These are phyloP conservation scores for Vanacampus margaritifer DNA, from an alignment of 2,113 vertebrate species.

Conservation along the genomic window DNA sequence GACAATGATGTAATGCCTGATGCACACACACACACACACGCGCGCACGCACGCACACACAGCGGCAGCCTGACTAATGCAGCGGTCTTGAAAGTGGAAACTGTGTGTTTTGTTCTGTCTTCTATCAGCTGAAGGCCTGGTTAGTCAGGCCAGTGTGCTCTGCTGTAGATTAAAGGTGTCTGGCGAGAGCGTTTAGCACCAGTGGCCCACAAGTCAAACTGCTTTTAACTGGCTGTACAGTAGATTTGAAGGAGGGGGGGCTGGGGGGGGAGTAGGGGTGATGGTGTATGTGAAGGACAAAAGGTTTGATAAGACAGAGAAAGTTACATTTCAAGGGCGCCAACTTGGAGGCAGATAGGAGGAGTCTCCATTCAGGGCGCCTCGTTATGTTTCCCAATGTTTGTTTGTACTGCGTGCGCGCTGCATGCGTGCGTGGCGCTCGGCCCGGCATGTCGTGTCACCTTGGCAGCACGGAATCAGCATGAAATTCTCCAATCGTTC, in stretches of 20 bases:
- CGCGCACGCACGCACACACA: slow-evolving; percentile 64
- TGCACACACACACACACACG: slow-evolving; percentile 64
- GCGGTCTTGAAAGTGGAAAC: slow-evolving; percentile 72
- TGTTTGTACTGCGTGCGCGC: slow-evolving; percentile 13
- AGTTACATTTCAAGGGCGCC: slow-evolving; percentile 61
- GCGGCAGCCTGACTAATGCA: slow-evolving; percentile 70
- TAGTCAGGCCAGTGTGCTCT: slow-evolving; percentile 66
- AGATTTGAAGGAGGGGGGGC: slow-evolving; percentile 28
- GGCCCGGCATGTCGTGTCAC: slow-evolving; percentile 62
- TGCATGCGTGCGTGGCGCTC: slow-evolving; percentile 13
- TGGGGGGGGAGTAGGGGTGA: not conserved
- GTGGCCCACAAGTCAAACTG: slow-evolving; percentile 60
- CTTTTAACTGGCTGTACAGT: slow-evolving; percentile 59
- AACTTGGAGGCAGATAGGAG: slow-evolving; percentile 33
- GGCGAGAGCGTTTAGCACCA: slow-evolving; percentile 56
- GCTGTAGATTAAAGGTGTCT: slow-evolving; percentile 73
- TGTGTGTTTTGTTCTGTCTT: slow-evolving; percentile 71
- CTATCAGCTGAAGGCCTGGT: slow-evolving; percentile 71
- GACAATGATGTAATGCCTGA: slow-evolving; percentile 74
- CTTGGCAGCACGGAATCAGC: slow-evolving; percentile 70
- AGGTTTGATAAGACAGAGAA: slow-evolving; percentile 60
- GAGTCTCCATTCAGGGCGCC: slow-evolving; percentile 44
- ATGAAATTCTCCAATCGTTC: slow-evolving; percentile 72
- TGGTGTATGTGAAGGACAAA: slow-evolving; percentile 51
- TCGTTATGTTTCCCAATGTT: slow-evolving; percentile 36